These are phyloP conservation scores for Calidris pygmaea DNA, from an alignment of 2,113 vertebrate species.

Conservation along the genomic window DNA sequence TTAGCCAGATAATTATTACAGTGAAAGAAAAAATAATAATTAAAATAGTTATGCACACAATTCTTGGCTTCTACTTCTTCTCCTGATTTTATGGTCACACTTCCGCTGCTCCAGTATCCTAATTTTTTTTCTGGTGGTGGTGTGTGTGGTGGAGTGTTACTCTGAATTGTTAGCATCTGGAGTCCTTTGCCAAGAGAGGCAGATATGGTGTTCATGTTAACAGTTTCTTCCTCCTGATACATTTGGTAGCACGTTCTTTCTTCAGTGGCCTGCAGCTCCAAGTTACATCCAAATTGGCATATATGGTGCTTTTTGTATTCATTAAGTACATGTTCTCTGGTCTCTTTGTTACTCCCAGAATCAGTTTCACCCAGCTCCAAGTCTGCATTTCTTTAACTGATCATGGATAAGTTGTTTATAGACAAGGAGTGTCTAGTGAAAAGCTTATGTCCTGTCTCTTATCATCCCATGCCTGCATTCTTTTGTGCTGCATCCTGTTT, in stretches of 20 bases:
- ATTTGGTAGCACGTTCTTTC: background rate
- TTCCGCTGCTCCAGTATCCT: background rate
- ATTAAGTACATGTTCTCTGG: background rate
- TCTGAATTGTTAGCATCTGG: background rate
- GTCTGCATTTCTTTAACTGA: background rate
- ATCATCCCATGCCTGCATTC: background rate
- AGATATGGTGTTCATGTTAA: background rate
- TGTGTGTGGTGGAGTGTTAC: accelerated
- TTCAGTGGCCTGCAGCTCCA: background rate
- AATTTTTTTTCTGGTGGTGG: background rate
- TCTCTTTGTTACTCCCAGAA: background rate
- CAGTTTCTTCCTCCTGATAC: background rate
- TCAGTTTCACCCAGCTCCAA: background rate
- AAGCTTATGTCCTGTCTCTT: background rate
- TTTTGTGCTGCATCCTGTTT: background rate
- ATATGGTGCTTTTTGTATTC: background rate
- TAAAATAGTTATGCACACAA: background rate
- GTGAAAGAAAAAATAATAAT: background rate
- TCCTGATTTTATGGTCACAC: background rate
- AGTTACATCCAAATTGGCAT: background rate
- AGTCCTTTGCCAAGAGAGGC: background rate
- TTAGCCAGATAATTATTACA: background rate
- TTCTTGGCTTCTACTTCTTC: background rate
- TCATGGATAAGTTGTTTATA: background rate
- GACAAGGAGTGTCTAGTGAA: background rate